Conservation (phyloP, 2,113 vertebrate species). For the Herpailurus yagouaroundi region DNA sequence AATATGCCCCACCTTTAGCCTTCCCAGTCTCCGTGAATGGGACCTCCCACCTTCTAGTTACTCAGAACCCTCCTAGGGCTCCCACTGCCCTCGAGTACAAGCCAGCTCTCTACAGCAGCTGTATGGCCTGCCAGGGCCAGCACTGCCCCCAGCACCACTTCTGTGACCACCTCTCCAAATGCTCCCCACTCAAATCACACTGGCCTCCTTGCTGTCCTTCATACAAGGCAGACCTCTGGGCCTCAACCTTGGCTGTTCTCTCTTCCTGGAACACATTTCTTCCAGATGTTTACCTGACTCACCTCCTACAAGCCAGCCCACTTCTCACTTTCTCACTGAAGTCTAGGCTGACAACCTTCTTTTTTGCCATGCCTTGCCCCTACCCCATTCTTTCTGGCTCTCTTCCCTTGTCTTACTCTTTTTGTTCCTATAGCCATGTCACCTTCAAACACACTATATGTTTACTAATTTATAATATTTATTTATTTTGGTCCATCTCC, state of each 20-base stretch:
- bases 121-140: accelerated
- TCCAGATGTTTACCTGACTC: neutral
- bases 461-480: neutral
- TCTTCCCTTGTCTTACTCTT: neutral
- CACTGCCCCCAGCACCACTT: no score
- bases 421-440: neutral
- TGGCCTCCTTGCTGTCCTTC: neutral
- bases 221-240: neutral
- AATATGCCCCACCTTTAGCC: neutral
- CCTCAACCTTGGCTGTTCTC: neutral
- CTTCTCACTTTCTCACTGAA: neutral
- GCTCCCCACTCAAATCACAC: neutral
- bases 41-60: neutral
- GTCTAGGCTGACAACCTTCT: neutral
- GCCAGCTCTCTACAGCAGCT: neutral
- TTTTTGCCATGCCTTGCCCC: neutral
- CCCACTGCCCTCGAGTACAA: neutral
- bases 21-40: neutral
- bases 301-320: neutral
- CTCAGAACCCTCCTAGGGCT: neutral
- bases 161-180: neutral
- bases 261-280: neutral
- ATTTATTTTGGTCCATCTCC: neutral
- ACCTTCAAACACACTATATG: neutral
- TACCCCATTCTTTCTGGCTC: neutral